A percentile compares a stretch with the other conserved stretches of the same genome.
These are phyloP conservation scores for Ochotona princeps DNA, from an alignment of 2,113 vertebrate species.

Conservation along the genomic window DNA sequence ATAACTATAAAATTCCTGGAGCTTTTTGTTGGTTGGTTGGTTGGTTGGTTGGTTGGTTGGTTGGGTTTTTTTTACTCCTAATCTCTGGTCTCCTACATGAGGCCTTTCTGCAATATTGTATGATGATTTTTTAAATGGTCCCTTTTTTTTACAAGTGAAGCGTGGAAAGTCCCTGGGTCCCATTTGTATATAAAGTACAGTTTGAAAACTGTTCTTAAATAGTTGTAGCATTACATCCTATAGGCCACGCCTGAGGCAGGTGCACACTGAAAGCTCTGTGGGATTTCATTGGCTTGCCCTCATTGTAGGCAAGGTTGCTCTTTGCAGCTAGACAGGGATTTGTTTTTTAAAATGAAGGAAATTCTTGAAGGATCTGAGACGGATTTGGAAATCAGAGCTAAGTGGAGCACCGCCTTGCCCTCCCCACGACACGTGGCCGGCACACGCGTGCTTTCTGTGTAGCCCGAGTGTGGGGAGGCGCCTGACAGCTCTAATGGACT, in stretches of 20 bases:
- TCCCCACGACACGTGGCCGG: slow-evolving; percentile 64
- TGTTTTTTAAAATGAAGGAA: slow-evolving; percentile 72
- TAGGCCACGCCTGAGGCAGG: slow-evolving; percentile 77
- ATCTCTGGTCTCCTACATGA: background rate
- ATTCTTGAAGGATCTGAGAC: slow-evolving; percentile 66
- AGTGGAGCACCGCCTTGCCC: slow-evolving; percentile 74
- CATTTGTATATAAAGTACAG: slow-evolving; percentile 34
- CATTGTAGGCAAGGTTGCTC: slow-evolving; percentile 60
- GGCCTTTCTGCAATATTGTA: background rate
- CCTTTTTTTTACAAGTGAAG: slow-evolving; percentile 65
- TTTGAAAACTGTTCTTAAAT: slow-evolving; percentile 76
- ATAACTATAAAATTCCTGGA: background rate
- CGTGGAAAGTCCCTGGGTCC: background rate
- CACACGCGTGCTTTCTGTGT: slow-evolving; percentile 77
- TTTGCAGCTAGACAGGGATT: slow-evolving; percentile 58
- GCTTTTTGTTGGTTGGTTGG: too few relatives aligned
- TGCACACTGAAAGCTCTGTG: slow-evolving; percentile 72
- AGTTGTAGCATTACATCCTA: slow-evolving; percentile 67
- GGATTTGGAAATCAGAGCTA: slow-evolving; percentile 73
- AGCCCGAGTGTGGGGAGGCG: slow-evolving; percentile 75
- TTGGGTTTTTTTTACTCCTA: background rate
- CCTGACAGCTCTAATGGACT: slow-evolving; percentile 84
- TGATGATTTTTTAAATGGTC: slow-evolving; percentile 30
- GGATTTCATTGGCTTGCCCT: slow-evolving; percentile 8
- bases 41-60: too few relatives aligned